Conservation (phyloP, 2,113 vertebrate genomes). For the Cavia porcellus region DNA sequence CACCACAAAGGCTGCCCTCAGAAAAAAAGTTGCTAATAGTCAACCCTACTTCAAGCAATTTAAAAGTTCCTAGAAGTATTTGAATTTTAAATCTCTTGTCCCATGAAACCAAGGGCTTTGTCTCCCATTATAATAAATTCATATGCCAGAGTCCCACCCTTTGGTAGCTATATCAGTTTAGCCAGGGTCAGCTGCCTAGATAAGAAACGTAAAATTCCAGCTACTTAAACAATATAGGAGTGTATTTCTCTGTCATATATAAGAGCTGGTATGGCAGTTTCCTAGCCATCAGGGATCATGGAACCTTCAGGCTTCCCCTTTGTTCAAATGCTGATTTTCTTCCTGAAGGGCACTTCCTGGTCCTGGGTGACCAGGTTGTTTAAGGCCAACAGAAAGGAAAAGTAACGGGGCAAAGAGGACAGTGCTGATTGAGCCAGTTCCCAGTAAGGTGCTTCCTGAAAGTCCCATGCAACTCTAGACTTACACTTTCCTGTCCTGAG, state of each 20-base stretch:
- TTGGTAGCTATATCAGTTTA: neutral
- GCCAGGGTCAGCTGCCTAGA: neutral
- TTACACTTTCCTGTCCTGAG: neutral
- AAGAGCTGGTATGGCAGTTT: neutral
- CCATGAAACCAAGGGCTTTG: neutral
- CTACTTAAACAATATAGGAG: neutral
- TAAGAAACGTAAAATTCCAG: neutral
- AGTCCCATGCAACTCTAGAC: neutral
- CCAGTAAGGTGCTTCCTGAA: neutral
- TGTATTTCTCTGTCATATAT: neutral
- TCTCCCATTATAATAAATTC: constrained; percentile 4
- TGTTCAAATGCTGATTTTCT: neutral
- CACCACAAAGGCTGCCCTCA: neutral
- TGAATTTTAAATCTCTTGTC: neutral
- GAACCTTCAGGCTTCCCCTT: neutral
- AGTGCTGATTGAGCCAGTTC: neutral
- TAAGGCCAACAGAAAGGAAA: neutral
- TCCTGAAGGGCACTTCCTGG: neutral
- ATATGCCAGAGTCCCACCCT: neutral
- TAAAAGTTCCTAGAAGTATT: neutral
- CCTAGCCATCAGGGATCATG: neutral
- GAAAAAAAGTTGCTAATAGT: neutral
- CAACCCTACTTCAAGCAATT: neutral
- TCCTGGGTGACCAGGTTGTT: neutral
- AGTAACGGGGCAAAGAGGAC: neutral